Evolutionary conservation across 2,797 vertebrate genomes (phyloP), one percentile per base, ranked within the genome.

Genomic region (Leucoraja ocellata): DNA sequence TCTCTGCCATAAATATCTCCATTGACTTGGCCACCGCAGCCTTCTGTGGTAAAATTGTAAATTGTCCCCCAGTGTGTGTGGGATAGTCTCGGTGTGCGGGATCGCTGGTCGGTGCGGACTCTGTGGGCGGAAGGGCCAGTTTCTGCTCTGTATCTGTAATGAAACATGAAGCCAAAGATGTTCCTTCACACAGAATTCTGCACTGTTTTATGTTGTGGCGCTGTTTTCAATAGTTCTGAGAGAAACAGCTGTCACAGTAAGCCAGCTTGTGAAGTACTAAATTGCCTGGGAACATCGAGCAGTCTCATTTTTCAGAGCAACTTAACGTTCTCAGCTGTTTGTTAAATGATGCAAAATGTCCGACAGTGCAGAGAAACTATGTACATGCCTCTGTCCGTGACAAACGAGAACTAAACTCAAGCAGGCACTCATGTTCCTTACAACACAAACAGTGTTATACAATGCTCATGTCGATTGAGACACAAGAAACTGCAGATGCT

Each of bases 261-360:
- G 86, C n/a, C 9, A 68, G 32, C 28, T 63, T 90, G 28, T 21
- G 23, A 13, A 1, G 10, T 21, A 63, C 32, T 23, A 71, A 23
- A 9, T 91, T 36, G 88, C 36, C 71, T 39, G 63, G 84, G 68
- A 91, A 68, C 63, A 91, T 68, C 71, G 39, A 91, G 39, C 88
- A 23, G 68, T 23, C 32, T 71, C 32, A 36, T 91, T 63, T 91
- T 91, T 71, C 63, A 91, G 68, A 71, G 39, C 18, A 91, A 39
- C 65, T 58, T 9, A 68, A 90, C 14, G 36, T 32, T 9, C 58
- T 90, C 16, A 28, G 10, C n/a, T 88, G 83, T 23, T 32, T 88
- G 63, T 63, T 65, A 65, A 88, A 88, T 88, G 58, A n/a, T 88
- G n/a, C 86, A 36, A 63, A 86, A 6, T 28, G 10, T 36, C n/a